These are phyloP conservation scores for Schizopygopsis malacanthus DNA, from an alignment of 2,797 vertebrate genomes.

Conservation along the genomic window DNA sequence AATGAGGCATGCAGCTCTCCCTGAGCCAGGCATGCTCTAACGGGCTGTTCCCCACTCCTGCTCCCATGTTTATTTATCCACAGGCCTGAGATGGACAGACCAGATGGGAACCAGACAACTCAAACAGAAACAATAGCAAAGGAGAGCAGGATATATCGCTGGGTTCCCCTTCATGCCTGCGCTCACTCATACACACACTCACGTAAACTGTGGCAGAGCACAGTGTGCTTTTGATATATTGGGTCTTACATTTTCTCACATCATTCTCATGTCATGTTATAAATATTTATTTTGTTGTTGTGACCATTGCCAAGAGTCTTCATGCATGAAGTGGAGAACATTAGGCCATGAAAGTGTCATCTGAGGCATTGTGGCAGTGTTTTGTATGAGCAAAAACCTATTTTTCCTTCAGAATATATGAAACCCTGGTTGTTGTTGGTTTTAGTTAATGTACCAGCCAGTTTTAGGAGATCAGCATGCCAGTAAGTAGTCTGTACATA, in stretches of 20 bases:
- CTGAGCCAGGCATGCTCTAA: conserved; percentile 74
- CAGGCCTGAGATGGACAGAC: conserved; percentile 79
- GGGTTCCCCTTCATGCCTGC: conserved; percentile 42
- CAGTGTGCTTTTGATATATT: conserved; percentile 54
- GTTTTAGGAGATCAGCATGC: background rate
- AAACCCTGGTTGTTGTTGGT: background rate
- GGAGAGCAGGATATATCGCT: conserved; percentile 64
- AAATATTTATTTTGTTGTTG: conserved; percentile 59
- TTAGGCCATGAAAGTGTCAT: background rate
- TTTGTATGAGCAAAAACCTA: background rate
- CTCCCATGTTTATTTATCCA: conserved; percentile 82
- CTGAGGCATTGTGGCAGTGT: background rate
- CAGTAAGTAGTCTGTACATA: background rate
- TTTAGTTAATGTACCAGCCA: background rate
- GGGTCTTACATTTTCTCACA: conserved; percentile 31
- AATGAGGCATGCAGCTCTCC: conserved; percentile 76
- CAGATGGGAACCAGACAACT: conserved; percentile 85
- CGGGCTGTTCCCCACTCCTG: conserved; percentile 70
- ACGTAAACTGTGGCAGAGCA: conserved; percentile 45
- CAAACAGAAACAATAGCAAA: conserved; percentile 69
- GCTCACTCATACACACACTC: conserved; percentile 47
- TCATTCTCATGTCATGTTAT: conserved; percentile 26
- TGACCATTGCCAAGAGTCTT: conserved; percentile 61
- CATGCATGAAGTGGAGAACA: conserved; percentile 45
- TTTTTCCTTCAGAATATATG: background rate